These are phyloP conservation scores for Lutraria rhynchaena DNA, from an alignment of 1,140 invertebrate species.

Conservation along the genomic window DNA sequence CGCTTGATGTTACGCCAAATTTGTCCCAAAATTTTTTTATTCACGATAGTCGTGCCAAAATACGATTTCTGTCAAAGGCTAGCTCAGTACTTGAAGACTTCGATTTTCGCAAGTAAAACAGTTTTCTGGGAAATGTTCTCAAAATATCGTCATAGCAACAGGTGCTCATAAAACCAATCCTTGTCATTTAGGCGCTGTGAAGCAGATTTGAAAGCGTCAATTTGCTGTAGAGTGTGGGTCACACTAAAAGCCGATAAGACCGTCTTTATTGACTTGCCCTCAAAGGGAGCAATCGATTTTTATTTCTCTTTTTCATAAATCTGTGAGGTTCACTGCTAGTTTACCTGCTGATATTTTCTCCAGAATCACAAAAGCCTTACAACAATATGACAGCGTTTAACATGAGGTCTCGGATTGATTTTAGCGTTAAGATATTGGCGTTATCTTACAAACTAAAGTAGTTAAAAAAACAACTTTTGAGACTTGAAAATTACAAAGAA, in stretches of 20 bases:
- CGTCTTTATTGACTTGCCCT: constrained; percentile 49
- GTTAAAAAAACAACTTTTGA: no score
- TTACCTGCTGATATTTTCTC: constrained; percentile 47
- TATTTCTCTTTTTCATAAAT: constrained; percentile 51
- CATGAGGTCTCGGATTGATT: constrained; percentile 27
- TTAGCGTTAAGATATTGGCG: constrained; percentile 41
- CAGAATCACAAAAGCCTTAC: constrained; percentile 36
- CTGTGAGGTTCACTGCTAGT: constrained; percentile 36
- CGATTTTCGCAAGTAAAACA: no score
- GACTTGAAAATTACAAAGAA: no score
- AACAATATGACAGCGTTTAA: constrained; percentile 9
- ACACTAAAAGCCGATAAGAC: constrained; percentile 47
- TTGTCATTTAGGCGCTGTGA: constrained; percentile 21
- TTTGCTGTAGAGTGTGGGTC: constrained; percentile 41
- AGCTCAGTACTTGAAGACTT: no score
- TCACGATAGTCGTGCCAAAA: no score
- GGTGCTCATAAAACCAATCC: constrained; percentile 17
- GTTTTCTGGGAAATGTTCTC: no score
- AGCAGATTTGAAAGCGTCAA: constrained; percentile 39
- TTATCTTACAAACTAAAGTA: constrained; percentile 25
- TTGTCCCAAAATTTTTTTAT: no score
- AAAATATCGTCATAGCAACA: constrained; percentile 49
- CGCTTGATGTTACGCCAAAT: no score
- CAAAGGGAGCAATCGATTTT: constrained; percentile 44
- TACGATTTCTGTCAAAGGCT: no score